Base-by-base conservation (phyloP, 2,888 invertebrate genomes). In the Drosophila austrosaltans region DNA sequence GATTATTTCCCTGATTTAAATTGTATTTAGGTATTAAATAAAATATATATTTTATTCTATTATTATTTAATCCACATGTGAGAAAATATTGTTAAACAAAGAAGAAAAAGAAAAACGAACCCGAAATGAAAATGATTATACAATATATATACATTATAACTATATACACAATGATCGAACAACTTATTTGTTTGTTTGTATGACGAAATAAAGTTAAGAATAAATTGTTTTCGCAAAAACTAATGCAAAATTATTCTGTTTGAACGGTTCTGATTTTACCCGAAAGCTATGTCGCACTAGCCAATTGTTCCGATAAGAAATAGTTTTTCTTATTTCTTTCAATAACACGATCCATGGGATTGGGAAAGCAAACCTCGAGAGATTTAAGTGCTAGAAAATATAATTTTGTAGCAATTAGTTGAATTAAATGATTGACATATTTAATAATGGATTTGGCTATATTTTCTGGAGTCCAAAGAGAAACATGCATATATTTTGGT, bases 61-160 rank as follows among this genome's bases (percentile, higher is more conserved):
- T 70, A 79, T 74, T 71, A 79, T 74, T 78, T 76, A 87, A 79
- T 28, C 75, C 70, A 75, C 67, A 58, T 53, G 66, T 89, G 87
- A 87, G 87, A 89, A 82, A 77, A 87, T 76, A 81, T 83, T 87
- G 84, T 87, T 79, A 81, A 83, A 83, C 72, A 86, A 83, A 77
- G 25, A 59, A 36, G 54, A 66, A 40, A 2, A 76, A 44, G 20
- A 61, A 66, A 66, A 67, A 64, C 59, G 32, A 56, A 56, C 20
- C 32, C 56, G 56, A 63, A 75, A 8, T 53, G 39, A 70, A 75
- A 70, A 22, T 74, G 69, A 63, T 65, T 65, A 72, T 69, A 70
- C 63, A 66, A 25, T 44, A 56, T 74, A 65, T 64, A 67, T 59
- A 66, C 57, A 61, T 58, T 63, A 74, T 76, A 62, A 73, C 48